Evolutionary conservation across 2,797 vertebrate genomes (phyloP), one percentile per base, ranked within the genome.

Genomic region (Molossus alvarezi): DNA sequence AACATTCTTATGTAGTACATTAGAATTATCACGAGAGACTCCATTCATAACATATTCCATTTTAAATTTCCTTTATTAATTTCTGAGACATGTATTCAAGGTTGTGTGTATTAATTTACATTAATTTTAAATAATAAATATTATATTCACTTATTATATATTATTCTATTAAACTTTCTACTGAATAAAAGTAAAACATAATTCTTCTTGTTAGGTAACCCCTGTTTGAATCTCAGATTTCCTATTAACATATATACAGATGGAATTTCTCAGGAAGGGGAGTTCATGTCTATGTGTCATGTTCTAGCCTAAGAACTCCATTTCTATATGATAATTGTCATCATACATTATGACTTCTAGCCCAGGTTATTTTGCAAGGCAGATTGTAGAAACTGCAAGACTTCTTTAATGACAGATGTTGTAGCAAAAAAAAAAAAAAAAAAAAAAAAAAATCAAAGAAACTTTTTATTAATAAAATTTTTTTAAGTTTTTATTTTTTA

Each of bases 101-200:
- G 10, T 20, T 81, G 12, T 71, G 25, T 15, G 73, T 77, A 62
- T 58, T 77, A 5, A n/a, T 57, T 51, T 53, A 81, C 64, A 75
- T 58, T 92, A 62, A 83, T 62, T 93, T 83, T 80, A 95, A 90
- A 37, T 72, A 55, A 65, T 13, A 85, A 25, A 95, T 83, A 53
- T 67, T 95, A 53, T 27, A 71, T 71, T 84, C 27, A 83, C 11
- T 64, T 53, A 57, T 73, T 89, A 6, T 12, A 33, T 91, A 77
- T 37, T 90, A 79, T 76, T 55, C 33, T 80, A 76, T 33, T 33
- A 9, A 62, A 58, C 3, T 33, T 95, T 77, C 13, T 86, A 79
- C 29, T 90, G 33, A 94, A 53, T 37, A 73, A 86, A 84, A 88
- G 11, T 58, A 55, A 81, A 77, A 33, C 18, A 81, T 77, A 51